These are phyloP conservation scores for Eumerus sabulonum DNA, from an alignment of 2,888 invertebrate species.

Conservation along the genomic window DNA sequence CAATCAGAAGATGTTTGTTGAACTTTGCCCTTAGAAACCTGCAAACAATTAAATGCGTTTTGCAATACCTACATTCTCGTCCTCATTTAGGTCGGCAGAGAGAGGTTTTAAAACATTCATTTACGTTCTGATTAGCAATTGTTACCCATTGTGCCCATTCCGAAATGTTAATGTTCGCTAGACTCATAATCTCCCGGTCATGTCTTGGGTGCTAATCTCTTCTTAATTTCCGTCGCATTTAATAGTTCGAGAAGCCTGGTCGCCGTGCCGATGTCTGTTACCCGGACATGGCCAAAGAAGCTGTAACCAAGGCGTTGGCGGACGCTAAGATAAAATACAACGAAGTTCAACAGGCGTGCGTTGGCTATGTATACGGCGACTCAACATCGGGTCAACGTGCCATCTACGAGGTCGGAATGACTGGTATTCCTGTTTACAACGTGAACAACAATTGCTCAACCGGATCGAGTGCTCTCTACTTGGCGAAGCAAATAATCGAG, in stretches of 20 bases:
- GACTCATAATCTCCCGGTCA: too few relatives aligned
- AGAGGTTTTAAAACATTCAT: too few relatives aligned
- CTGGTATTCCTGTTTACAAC: slow-evolving; percentile 97
- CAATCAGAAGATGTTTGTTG: neutral
- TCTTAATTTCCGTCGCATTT: slow-evolving; percentile 33
- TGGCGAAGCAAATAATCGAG: slow-evolving; percentile 96
- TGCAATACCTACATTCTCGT: too few relatives aligned
- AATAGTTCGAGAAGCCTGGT: slow-evolving; percentile 95
- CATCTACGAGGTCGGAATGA: slow-evolving; percentile 95
- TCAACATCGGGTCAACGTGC: slow-evolving; percentile 97
- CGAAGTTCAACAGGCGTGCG: slow-evolving; percentile 92
- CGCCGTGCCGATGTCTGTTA: slow-evolving; percentile 90
- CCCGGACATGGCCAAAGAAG: slow-evolving; percentile 96
- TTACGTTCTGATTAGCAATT: too few relatives aligned
- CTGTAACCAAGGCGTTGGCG: slow-evolving; percentile 90
- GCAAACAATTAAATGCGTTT: too few relatives aligned
- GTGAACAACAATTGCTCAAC: slow-evolving; percentile 99
- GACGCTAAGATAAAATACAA: slow-evolving; percentile 89
- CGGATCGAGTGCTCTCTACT: slow-evolving; percentile 93
- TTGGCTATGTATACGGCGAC: slow-evolving; percentile 97
- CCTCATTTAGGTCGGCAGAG: too few relatives aligned
- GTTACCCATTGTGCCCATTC: too few relatives aligned
- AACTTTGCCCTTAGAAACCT: slow-evolving; percentile 28
- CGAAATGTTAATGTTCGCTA: too few relatives aligned
- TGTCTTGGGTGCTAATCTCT: too few relatives aligned